A percentile compares a stretch with the other conserved stretches of the same genome.
Evolutionary conservation across 2,888 invertebrate species (phyloP).

Genomic region (Esperia sulphurella): DNA sequence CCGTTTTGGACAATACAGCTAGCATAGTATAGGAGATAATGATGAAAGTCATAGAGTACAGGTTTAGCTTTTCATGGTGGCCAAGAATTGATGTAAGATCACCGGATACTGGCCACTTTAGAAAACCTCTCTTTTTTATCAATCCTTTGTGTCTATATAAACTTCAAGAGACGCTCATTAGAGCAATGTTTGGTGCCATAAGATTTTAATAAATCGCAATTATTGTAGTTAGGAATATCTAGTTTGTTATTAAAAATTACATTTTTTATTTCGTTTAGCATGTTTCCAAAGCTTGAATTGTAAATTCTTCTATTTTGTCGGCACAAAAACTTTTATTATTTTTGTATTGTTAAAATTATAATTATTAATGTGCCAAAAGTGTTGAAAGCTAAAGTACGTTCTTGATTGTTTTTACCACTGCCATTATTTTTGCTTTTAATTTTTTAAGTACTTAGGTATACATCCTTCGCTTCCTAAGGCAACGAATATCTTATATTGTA

Average conservation of each 20-base stretch:
- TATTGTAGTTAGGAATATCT: conserved; percentile 51
- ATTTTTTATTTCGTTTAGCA: conserved; percentile 8
- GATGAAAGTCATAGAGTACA: not conserved
- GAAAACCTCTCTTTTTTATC: conserved; percentile 9
- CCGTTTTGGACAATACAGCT: conserved; percentile 45
- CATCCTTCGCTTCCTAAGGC: conserved; percentile 22
- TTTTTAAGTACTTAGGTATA: conserved; percentile 19
- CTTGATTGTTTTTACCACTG: conserved; percentile 29
- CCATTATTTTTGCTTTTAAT: conserved; percentile 22
- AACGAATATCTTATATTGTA: conserved; percentile 19
- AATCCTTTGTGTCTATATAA: not conserved
- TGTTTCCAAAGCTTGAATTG: conserved; percentile 15
- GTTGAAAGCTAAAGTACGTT: conserved; percentile 4
- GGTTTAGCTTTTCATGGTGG: not conserved
- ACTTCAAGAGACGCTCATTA: conserved; percentile 20
- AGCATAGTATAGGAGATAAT: conserved; percentile 8
- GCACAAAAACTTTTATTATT: not conserved
- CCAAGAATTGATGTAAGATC: not conserved
- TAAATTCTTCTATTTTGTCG: not conserved
- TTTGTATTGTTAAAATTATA: not conserved
- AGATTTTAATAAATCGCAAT: conserved; percentile 38
- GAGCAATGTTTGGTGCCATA: conserved; percentile 54
- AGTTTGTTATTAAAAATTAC: conserved; percentile 30
- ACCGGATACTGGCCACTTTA: not conserved
- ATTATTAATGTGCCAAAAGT: conserved; percentile 35